phyloP scores from a whole-genome alignment of 1,140 invertebrate genomes.

The Listronotus oregonensis region DNA sequence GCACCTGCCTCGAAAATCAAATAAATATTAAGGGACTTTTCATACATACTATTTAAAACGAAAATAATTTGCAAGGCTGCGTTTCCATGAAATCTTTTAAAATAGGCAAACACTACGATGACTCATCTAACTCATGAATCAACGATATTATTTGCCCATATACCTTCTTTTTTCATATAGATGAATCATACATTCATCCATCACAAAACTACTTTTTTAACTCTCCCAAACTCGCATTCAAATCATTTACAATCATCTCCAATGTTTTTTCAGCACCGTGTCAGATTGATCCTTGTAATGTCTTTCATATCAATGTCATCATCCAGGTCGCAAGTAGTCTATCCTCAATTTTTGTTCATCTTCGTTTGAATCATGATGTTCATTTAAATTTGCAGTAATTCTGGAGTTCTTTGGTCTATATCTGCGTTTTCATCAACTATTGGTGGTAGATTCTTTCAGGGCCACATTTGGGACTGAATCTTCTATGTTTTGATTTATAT shows the following conservation, averaged over 20 bases:
- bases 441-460: not conserved
- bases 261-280: constrained; percentile 33
- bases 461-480: not conserved
- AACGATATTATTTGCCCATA: too few species aligned
- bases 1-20: too few species aligned
- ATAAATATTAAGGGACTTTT: too few species aligned
- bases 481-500: not conserved
- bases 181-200: too few species aligned
- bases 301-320: constrained; percentile 15
- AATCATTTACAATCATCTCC: constrained; percentile 38
- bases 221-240: constrained; percentile 34
- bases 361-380: not conserved
- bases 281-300: not conserved
- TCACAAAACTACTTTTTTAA: constrained; percentile 9
- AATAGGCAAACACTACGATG: too few species aligned
- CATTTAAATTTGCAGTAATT: not conserved
- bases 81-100: too few species aligned
- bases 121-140: too few species aligned
- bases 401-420: not conserved
- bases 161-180: too few species aligned
- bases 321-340: constrained; percentile 17
- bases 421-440: not conserved
- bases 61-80: too few species aligned
- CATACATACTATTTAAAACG: too few species aligned
- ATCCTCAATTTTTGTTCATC: constrained; percentile 15